These are phyloP conservation scores for Tolypeutes matacus DNA, from an alignment of 2,797 vertebrate species.

Conservation along the genomic window DNA sequence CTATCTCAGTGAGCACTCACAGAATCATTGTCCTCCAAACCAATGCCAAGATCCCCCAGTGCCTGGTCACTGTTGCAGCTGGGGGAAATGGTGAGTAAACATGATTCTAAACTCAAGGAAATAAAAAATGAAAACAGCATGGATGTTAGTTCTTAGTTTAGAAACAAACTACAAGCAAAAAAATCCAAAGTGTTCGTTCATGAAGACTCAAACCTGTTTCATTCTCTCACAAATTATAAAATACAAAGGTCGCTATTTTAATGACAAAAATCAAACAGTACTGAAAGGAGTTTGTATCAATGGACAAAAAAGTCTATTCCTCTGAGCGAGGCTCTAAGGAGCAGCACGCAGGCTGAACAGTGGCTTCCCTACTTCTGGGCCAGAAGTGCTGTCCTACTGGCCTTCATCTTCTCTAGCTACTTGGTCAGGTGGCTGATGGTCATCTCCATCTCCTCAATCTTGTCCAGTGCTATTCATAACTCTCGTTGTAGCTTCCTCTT, in stretches of 20 bases:
- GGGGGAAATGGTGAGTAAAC: constrained; percentile 87
- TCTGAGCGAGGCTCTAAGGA: constrained; percentile 82
- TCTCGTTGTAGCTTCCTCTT: constrained; percentile 98
- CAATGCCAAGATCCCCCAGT: constrained; percentile 87
- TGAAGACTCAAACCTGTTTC: constrained; percentile 86
- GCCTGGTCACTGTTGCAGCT: constrained; percentile 89
- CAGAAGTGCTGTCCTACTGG: constrained; percentile 96
- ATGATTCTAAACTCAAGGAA: constrained; percentile 91
- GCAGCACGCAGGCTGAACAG: constrained; percentile 76
- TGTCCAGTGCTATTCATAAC: constrained; percentile 96
- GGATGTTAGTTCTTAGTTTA: constrained; percentile 86
- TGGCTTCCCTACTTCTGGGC: constrained; percentile 94
- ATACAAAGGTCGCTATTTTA: constrained; percentile 86
- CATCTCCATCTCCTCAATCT: constrained; percentile 99
- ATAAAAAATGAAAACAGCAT: constrained; percentile 84
- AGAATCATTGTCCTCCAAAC: constrained; percentile 81
- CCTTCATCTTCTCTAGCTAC: constrained; percentile 99
- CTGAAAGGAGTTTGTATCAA: constrained; percentile 87
- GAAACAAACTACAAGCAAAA: constrained; percentile 84
- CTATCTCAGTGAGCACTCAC: constrained; percentile 82
- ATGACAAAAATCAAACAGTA: constrained; percentile 88
- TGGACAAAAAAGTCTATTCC: constrained; percentile 60
- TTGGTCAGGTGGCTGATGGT: constrained; percentile 99
- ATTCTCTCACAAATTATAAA: constrained; percentile 90
- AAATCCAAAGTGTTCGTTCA: constrained; percentile 84